phyloP scores from a whole-genome alignment of 2,797 vertebrate genomes.

The Eutrigla gurnardus region DNA sequence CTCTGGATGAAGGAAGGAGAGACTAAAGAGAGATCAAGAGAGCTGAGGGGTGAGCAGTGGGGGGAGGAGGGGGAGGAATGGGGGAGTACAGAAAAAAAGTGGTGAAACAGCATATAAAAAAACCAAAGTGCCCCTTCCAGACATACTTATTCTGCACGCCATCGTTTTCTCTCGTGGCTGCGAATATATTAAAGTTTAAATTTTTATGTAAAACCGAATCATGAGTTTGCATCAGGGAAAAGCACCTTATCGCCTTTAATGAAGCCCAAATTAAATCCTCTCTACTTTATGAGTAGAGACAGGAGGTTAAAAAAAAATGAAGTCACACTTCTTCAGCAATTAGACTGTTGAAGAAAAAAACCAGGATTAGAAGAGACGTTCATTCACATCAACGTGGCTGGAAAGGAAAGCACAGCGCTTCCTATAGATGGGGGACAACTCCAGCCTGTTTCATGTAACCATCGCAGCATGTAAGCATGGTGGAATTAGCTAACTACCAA shows the following conservation, averaged over 20 bases:
- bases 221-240: background rate
- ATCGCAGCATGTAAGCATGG: too few species aligned
- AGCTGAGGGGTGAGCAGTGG: conserved; percentile 13
- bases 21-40: conserved; percentile 71
- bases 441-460: too few species aligned
- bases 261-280: conserved; percentile 1
- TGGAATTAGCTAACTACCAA: too few species aligned
- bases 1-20: conserved; percentile 63
- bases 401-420: too few species aligned
- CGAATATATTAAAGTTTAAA: conserved; percentile 41
- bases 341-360: too few species aligned
- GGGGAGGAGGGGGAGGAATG: conserved; percentile 23
- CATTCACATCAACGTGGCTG: too few species aligned
- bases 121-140: conserved; percentile 36
- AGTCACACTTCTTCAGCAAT: too few species aligned
- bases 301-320: background rate
- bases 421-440: too few species aligned
- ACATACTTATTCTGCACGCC: conserved; percentile 27
- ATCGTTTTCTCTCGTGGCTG: conserved; percentile 19
- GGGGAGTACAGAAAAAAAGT: conserved; percentile 34
- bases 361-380: too few species aligned
- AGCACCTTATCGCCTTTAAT: background rate
- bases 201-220: conserved; percentile 34
- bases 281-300: background rate
- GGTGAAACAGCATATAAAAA: conserved; percentile 49